Percentiles rank a stretch among this genome's conserved stretches.
phyloP scores from a whole-genome alignment of 2,888 invertebrate genomes.

The Agrotis ipsilon region DNA sequence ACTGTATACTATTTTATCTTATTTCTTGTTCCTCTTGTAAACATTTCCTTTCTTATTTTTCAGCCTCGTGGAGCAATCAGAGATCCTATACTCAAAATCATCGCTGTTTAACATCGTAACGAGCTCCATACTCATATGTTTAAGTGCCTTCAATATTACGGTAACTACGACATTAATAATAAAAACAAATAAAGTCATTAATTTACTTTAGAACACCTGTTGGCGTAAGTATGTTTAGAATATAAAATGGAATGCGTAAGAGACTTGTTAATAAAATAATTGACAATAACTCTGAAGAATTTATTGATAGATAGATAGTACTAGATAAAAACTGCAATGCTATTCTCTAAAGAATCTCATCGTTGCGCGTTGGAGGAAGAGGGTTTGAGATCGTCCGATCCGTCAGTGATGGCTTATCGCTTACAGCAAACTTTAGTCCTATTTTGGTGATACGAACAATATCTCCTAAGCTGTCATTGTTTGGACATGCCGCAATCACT shows the following conservation, averaged over 20 bases:
- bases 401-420: too few relatives aligned
- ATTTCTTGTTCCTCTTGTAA: neutral
- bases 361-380: too few relatives aligned
- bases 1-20: too few relatives aligned
- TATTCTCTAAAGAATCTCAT: too few relatives aligned
- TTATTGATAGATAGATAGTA: too few relatives aligned
- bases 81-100: conserved; percentile 77
- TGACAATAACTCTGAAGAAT: neutral
- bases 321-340: too few relatives aligned
- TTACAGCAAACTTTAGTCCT: too few relatives aligned
- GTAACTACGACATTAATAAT: conserved; percentile 64
- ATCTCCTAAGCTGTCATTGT: too few relatives aligned
- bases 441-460: too few relatives aligned
- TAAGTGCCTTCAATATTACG: conserved; percentile 82
- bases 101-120: conserved; percentile 79
- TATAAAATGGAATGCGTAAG: neutral
- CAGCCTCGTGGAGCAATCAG: conserved; percentile 79
- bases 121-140: conserved; percentile 81
- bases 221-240: neutral
- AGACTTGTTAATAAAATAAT: neutral
- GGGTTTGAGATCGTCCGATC: too few relatives aligned
- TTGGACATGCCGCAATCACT: too few relatives aligned
- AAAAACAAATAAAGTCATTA: neutral
- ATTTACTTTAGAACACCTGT: conserved; percentile 21
- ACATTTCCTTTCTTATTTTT: conserved; percentile 27